phyloP scores from a whole-genome alignment of 2,113 vertebrate genomes.

The Laticauda colubrina region DNA sequence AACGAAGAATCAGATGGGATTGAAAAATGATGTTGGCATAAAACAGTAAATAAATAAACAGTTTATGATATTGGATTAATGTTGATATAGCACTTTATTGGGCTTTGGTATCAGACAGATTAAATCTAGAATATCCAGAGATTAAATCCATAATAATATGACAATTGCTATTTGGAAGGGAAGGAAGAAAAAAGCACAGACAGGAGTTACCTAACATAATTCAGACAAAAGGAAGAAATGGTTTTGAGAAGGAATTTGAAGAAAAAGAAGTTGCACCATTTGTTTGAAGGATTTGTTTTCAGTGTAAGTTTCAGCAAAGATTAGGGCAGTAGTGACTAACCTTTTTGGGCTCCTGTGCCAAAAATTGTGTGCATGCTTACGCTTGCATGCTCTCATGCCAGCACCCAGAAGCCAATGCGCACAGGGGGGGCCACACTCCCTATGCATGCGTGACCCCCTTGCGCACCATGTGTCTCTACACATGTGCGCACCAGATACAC shows the following conservation, averaged over 20 bases:
- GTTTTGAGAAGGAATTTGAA: neutral
- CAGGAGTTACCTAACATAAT: neutral
- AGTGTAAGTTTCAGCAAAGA: neutral
- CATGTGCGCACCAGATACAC: no score
- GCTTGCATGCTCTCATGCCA: no score
- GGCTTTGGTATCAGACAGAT: neutral
- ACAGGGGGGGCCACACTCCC: no score
- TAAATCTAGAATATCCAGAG: neutral
- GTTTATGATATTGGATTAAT: neutral
- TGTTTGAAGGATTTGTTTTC: neutral
- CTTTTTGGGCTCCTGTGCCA: no score
- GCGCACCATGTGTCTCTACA: no score
- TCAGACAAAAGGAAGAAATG: neutral
- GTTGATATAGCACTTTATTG: neutral
- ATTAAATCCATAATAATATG: neutral
- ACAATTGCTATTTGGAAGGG: neutral
- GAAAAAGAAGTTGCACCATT: neutral
- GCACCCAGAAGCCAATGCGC: no score
- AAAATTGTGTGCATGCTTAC: no score
- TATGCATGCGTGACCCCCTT: no score
- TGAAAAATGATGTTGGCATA: neutral
- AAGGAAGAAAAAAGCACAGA: neutral
- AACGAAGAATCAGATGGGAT: neutral
- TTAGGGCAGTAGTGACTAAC: neutral
- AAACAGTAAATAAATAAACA: neutral